Evolutionary conservation across 37 sponge, comb jelly and placozoan genomes (phyloP).

Genomic region (Dysidea cf. avara): DNA sequence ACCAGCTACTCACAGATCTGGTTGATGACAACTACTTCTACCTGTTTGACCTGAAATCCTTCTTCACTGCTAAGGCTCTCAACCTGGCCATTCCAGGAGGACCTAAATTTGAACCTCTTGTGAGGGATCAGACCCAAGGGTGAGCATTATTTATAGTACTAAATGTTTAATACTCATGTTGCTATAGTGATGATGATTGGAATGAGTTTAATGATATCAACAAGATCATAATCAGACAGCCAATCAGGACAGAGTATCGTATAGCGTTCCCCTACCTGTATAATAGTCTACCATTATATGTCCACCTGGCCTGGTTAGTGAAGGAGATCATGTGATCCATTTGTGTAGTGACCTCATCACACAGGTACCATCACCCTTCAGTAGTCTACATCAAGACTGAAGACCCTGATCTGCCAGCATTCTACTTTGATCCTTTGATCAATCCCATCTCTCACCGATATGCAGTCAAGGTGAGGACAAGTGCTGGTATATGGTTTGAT

Average conservation of each 20-base stretch:
- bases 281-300: constrained; percentile 94
- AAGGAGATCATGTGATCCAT: background rate
- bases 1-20: constrained; percentile 97
- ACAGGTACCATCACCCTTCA: constrained; percentile 91
- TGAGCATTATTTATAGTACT: background rate
- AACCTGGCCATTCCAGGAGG: constrained; percentile 99
- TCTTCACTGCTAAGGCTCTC: constrained; percentile 99
- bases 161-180: constrained; percentile 1
- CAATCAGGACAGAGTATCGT: constrained; percentile 96
- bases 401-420: constrained; percentile 99
- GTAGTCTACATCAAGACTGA: constrained; percentile 99
- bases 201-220: constrained; percentile 99
- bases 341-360: background rate
- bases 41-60: constrained; percentile 97
- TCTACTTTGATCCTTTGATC: constrained; percentile 99
- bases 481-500: too few relatives aligned
- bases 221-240: constrained; percentile 99
- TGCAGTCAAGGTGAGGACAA: constrained; percentile 70
- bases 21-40: constrained; percentile 98
- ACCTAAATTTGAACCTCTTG: constrained; percentile 98
- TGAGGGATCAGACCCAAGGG: constrained; percentile 67
- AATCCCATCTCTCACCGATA: constrained; percentile 94
- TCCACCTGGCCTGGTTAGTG: constrained; percentile 93
- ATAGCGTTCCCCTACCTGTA: constrained; percentile 99
- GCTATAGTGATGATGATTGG: constrained; percentile 96